A percentile compares a stretch with the other conserved stretches of the same genome.
phyloP scores from a whole-genome alignment of 2,113 vertebrate genomes.

The Tyrannus savana region DNA sequence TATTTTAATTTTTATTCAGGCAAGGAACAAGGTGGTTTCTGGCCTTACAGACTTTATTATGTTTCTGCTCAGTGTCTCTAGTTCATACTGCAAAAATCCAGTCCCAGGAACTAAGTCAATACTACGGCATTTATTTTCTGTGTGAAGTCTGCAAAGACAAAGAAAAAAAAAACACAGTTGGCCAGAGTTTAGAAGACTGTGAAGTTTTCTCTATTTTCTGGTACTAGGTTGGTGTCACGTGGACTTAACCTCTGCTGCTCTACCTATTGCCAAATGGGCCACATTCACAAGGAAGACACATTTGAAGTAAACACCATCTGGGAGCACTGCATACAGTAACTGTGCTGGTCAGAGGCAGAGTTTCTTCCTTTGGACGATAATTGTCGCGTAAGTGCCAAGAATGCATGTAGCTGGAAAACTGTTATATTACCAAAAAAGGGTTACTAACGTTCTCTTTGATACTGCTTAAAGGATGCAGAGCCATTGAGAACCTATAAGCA shows the following conservation, averaged over 20 bases:
- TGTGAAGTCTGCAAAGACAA: neutral
- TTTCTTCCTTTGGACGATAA: conserved; percentile 7
- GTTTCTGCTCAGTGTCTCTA: neutral
- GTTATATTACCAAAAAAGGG: neutral
- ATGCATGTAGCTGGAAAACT: neutral
- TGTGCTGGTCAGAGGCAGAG: neutral
- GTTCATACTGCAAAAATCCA: neutral
- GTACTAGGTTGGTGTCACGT: neutral
- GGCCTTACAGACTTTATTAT: neutral
- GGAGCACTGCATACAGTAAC: conserved; percentile 24
- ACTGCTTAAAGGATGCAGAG: neutral
- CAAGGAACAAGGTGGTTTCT: neutral
- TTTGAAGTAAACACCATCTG: conserved; percentile 50
- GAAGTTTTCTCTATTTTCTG: neutral
- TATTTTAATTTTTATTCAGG: neutral
- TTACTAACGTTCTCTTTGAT: neutral
- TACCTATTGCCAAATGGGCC: conserved; percentile 20
- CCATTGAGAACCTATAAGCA: neutral
- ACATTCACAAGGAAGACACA: neutral
- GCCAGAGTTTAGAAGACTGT: neutral
- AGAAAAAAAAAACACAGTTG: neutral
- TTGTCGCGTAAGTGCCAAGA: neutral
- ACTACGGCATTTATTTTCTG: neutral
- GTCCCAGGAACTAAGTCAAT: neutral
- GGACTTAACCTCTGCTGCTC: neutral